Conservation (phyloP, 2,797 vertebrate species). For the Sebastes diaconus region DNA sequence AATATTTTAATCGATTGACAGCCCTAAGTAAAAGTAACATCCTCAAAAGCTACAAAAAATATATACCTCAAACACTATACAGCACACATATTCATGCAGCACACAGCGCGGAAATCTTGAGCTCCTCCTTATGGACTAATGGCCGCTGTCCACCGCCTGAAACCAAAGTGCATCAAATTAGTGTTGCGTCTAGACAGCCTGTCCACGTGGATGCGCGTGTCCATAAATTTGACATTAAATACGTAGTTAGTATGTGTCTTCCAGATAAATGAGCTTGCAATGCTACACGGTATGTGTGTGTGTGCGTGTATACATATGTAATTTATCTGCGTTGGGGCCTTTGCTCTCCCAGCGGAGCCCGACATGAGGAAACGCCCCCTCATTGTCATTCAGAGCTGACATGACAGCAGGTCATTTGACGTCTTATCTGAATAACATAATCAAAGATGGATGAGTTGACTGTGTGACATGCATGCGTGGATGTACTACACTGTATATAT, state of each 20-base stretch:
- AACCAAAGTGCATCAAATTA: slow-evolving; percentile 61
- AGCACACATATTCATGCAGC: neutral
- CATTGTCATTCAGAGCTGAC: slow-evolving; percentile 57
- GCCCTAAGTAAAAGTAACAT: neutral
- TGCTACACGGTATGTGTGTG: slow-evolving; percentile 2
- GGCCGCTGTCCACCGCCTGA: slow-evolving; percentile 40
- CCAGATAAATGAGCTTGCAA: slow-evolving; percentile 45
- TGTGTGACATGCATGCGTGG: neutral
- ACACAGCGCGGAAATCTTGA: neutral
- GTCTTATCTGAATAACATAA: slow-evolving; percentile 57
- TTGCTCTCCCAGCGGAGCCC: slow-evolving; percentile 28
- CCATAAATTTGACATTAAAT: slow-evolving; percentile 64
- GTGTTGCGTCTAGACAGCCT: slow-evolving; percentile 63
- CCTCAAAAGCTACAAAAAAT: neutral
- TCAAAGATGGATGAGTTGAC: slow-evolving; percentile 42
- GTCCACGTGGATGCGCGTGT: slow-evolving; percentile 39
- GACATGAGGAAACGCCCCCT: slow-evolving; percentile 24
- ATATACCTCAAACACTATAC: too few species aligned
- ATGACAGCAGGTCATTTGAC: slow-evolving; percentile 48
- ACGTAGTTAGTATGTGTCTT: slow-evolving; percentile 50
- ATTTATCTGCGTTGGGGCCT: slow-evolving; percentile 33
- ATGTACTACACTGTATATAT: neutral
- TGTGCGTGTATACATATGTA: slow-evolving; percentile 10
- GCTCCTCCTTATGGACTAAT: slow-evolving; percentile 41
- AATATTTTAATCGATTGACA: too few species aligned